Base-by-base conservation (phyloP, 2,797 vertebrate species). In the Rhadinocentrus ornatus region DNA sequence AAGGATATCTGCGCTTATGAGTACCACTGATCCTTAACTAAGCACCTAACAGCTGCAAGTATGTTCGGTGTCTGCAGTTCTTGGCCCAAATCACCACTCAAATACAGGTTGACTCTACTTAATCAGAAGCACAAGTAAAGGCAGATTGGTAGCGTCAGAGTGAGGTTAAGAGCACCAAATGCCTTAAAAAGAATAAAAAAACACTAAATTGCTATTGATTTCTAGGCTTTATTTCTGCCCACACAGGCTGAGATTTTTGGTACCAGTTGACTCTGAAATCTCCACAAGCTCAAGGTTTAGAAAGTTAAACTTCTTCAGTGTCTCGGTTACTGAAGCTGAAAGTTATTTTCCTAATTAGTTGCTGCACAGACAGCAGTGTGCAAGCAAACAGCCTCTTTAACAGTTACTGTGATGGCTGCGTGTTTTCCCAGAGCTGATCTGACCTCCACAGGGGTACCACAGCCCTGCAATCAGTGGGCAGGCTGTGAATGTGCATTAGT, bases 341-440 rank as follows among this genome's bases (percentile, higher is more conserved):
- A 22, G 12, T 13, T n/a, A 3, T 62, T 20, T 59, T 82, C 72
- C 50, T 50, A 80, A 82, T 70, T 59, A 20, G 39, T 9, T 48
- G 26, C 32, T 26, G 44, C 48, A 48, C 63, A 62, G 66, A 66
- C 52, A 54, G 55, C 16, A 1, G 11, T 2, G 3, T 65, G 73
- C 59, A 80, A 71, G 65, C 31, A 77, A 85, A 81, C 29, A 20
- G 41, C 80, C 70, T 79, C 35, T 78, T 73, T 35, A 71, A 55
- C 34, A 54, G 3, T 18, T 24, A 44, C 12, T 46, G 32, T 54
- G 71, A 41, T 32, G 31, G 31, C 31, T 32, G 31, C 7, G 31
- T 6, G 6, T 32, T 32, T 32, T 32, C 6, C 31, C 31, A 32
- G 31, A 32, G 31, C 31, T 32, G 31, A 73, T 11, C 58, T 1